These are phyloP conservation scores for Pituophis catenifer DNA, from an alignment of 2,113 vertebrate species.

Conservation along the genomic window DNA sequence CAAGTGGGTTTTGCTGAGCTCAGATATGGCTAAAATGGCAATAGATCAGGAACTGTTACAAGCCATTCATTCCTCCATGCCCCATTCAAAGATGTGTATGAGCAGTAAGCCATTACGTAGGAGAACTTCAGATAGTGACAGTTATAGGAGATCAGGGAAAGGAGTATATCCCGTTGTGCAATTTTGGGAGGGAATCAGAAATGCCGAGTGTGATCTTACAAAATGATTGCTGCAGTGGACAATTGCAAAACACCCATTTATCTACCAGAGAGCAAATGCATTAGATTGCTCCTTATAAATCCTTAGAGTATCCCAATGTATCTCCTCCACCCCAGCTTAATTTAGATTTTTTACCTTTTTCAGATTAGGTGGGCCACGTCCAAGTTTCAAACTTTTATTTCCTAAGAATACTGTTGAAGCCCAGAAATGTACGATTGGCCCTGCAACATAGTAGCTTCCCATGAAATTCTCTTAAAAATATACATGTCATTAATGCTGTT, in stretches of 20 bases:
- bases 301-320: background rate
- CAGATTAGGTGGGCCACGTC: background rate
- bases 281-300: background rate
- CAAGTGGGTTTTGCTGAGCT: background rate
- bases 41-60: background rate
- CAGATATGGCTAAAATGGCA: background rate
- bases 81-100: background rate
- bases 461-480: background rate
- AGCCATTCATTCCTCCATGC: background rate
- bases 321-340: background rate
- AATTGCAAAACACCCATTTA: background rate
- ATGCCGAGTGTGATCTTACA: background rate
- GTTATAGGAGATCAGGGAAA: background rate
- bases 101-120: background rate
- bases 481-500: background rate
- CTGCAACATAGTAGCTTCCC: background rate
- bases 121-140: background rate
- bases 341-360: background rate
- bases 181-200: background rate
- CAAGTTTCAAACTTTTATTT: background rate
- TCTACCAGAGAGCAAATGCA: background rate
- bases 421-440: background rate
- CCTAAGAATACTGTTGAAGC: background rate
- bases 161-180: background rate
- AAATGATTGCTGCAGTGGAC: background rate